These are phyloP conservation scores for Rhizoglyphus robini DNA, from an alignment of 1,140 invertebrate genomes.

Conservation along the genomic window DNA sequence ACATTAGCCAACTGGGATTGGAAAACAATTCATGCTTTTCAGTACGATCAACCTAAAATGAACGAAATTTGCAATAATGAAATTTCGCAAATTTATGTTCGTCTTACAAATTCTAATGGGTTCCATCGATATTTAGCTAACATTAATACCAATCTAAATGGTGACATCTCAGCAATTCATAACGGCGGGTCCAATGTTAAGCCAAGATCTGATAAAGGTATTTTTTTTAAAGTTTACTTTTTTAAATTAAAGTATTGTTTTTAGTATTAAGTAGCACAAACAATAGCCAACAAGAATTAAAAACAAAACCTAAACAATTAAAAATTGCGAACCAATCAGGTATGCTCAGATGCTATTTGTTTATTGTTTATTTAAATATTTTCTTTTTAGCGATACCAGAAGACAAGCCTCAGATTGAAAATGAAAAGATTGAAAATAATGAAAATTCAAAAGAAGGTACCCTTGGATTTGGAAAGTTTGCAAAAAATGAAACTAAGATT, in stretches of 20 bases:
- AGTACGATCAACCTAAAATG: slow-evolving; percentile 55
- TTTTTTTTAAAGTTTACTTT: background rate
- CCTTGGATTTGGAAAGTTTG: slow-evolving; percentile 8
- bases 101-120: background rate
- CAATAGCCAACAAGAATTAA: background rate
- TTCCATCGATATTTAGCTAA: background rate
- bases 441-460: background rate
- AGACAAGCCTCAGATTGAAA: background rate
- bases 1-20: slow-evolving; percentile 64
- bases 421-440: background rate
- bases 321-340: background rate
- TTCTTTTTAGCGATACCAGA: too few species aligned
- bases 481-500: background rate
- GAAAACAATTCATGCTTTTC: slow-evolving; percentile 56
- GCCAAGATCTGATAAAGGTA: background rate
- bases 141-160: background rate
- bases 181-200: background rate
- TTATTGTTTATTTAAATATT: too few species aligned
- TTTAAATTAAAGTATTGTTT: background rate
- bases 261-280: background rate
- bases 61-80: slow-evolving; percentile 36
- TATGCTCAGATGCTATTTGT: too few species aligned
- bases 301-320: too few species aligned
- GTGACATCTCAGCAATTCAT: background rate
- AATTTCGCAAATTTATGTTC: background rate